Evolutionary conservation across 2,113 vertebrate species (phyloP), one percentile per base, ranked within the genome.

Genomic region (Collichthys lucidus): DNA sequence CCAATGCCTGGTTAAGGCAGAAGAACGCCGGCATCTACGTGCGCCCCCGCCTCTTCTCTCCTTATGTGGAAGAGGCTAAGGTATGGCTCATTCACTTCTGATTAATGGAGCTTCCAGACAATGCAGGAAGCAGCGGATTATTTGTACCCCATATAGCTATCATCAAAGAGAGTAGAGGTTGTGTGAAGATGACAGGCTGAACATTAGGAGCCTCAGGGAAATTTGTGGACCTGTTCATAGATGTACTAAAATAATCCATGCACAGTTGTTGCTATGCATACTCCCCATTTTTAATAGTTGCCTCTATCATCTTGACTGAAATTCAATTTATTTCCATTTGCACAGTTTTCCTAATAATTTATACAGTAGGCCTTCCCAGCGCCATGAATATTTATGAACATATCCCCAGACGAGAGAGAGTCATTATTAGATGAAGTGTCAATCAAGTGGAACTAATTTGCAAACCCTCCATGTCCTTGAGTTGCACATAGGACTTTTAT

Each of bases 1-100:
- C 97, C 63, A 98, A 99, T 89, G 94, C 97, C 79, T 99, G 98
- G 98, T 92, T 99, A 71, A 94, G 98, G 66, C 98, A 99, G 89
- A 99, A 99, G 86, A 98, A 96, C 75, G 96, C 97, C 17, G 98
- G 98, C 61, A 99, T 99, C 87, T 99, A 98, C 50, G 97, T 99
- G 86, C 95, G 97, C 35, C 98, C 98, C 44, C 92, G 93, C 44
- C 91, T 94, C 63, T 93, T 94, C 88, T 89, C 91, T 77, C 88
- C 94, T 17, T 91, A 99, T 19, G 97, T 99, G 86, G 98, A 99
- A 74, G 98, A 99, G 93, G 97, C 98, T 3, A 99, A 99, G 98
- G 98, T 99, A 96, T 92, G 83, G 56, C 77, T 61, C 24, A 7
- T 68, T 79, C 42, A 66, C 59, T 40, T 35, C 16, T 67, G 72